Evolutionary conservation across 37 sponge, comb jelly and placozoan species (phyloP).

Genomic region (Lycopodina hypogea): DNA sequence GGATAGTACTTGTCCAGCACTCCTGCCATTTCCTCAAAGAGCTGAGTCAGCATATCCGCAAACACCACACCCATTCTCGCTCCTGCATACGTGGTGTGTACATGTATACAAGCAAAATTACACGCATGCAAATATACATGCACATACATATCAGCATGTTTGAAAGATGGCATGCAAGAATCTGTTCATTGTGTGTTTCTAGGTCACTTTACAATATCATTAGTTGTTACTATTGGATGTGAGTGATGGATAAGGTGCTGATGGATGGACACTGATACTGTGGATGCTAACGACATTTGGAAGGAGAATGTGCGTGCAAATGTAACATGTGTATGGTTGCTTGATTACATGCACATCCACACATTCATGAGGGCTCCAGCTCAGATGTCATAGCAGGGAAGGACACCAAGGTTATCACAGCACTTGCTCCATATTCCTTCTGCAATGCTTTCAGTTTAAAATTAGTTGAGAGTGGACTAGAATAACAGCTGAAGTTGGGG

Average conservation of each 20-base stretch:
- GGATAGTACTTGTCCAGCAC: constrained; percentile 62
- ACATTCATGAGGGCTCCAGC: too few species aligned
- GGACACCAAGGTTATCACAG: too few species aligned
- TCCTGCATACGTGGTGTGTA: constrained; percentile 19
- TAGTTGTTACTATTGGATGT: too few species aligned
- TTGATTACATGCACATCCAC: too few species aligned
- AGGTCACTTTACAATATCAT: neutral
- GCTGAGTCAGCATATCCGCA: constrained; percentile 68
- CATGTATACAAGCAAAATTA: neutral
- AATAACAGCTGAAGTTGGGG: too few species aligned
- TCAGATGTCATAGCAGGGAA: too few species aligned
- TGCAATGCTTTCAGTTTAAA: too few species aligned
- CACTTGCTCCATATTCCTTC: too few species aligned
- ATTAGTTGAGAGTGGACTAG: too few species aligned
- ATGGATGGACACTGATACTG: neutral
- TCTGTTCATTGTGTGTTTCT: neutral
- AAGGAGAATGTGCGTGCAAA: too few species aligned
- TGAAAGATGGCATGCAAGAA: neutral
- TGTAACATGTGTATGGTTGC: too few species aligned
- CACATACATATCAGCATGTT: too few species aligned
- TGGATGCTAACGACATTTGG: neutral
- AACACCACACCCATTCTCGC: constrained; percentile 63
- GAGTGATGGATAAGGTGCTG: neutral
- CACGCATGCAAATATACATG: neutral
- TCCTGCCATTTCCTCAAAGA: constrained; percentile 73